A percentile compares a stretch with the other conserved stretches of the same genome.
Evolutionary conservation across 2,113 vertebrate species (phyloP).

Genomic region (Nothobranchius furzeri): DNA sequence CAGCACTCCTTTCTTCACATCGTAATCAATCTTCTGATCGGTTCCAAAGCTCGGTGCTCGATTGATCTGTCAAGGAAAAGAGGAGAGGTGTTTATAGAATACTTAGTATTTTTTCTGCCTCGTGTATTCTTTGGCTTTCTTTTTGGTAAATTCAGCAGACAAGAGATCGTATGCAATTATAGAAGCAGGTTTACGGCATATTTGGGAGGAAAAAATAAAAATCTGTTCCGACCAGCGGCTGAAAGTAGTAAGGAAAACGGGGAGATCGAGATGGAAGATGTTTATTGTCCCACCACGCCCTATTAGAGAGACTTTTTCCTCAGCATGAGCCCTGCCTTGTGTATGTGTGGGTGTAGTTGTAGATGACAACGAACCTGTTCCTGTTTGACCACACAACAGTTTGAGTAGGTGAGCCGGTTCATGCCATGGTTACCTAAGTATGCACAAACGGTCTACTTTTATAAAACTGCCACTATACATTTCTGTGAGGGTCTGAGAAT

Average conservation of each 20-base stretch:
- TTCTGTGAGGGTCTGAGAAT: slow-evolving; percentile 35
- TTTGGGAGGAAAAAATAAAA: slow-evolving; percentile 6
- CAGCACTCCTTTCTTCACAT: slow-evolving; percentile 95
- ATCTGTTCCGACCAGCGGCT: slow-evolving; percentile 23
- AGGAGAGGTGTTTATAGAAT: slow-evolving; percentile 48
- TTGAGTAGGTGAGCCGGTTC: slow-evolving; percentile 35
- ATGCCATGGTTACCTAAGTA: slow-evolving; percentile 20
- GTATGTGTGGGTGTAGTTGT: slow-evolving; percentile 7
- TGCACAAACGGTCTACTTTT: slow-evolving; percentile 19
- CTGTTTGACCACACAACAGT: slow-evolving; percentile 24
- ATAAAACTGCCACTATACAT: slow-evolving; percentile 25
- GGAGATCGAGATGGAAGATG: slow-evolving; percentile 6
- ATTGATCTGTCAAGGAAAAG: slow-evolving; percentile 87
- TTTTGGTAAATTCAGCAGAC: slow-evolving; percentile 32
- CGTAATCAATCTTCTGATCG: slow-evolving; percentile 98
- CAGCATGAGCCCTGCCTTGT: slow-evolving; percentile 34
- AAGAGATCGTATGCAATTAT: slow-evolving; percentile 36
- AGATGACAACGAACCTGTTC: slow-evolving; percentile 5
- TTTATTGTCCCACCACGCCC: neutral
- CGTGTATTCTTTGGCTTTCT: neutral
- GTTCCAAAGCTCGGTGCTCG: slow-evolving; percentile 98
- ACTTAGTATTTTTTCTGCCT: slow-evolving; percentile 12
- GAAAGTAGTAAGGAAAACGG: neutral
- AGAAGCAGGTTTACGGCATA: slow-evolving; percentile 40
- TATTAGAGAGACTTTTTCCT: slow-evolving; percentile 51